Conservation (phyloP, 1,140 invertebrate species). For the Melitaea cinxia region DNA sequence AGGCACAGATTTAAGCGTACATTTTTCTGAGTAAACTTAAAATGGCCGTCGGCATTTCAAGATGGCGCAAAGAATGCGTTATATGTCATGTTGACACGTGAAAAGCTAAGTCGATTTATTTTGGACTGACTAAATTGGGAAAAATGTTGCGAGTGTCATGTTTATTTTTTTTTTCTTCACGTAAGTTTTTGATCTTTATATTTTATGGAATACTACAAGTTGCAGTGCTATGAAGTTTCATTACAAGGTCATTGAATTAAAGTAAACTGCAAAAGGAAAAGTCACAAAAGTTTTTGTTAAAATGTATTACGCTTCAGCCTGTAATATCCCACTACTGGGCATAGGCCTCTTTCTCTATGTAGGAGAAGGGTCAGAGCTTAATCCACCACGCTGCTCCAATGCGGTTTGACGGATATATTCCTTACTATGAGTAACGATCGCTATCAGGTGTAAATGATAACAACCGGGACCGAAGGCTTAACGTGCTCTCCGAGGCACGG, state of each 20-base stretch:
- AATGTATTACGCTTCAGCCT: too few species aligned
- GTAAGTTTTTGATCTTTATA: constrained; percentile 1
- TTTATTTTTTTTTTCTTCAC: constrained; percentile 18
- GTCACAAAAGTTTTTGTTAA: too few species aligned
- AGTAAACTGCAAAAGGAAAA: too few species aligned
- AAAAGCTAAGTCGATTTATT: constrained; percentile 49
- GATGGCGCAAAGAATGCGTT: constrained; percentile 37
- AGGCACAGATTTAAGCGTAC: constrained; percentile 48
- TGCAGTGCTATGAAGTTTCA: not conserved
- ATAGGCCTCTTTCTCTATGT: too few species aligned
- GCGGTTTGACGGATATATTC: too few species aligned
- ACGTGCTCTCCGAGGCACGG: too few species aligned
- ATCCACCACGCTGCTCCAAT: too few species aligned
- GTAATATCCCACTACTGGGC: too few species aligned
- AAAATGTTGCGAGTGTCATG: constrained; percentile 20
- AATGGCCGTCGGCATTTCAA: constrained; percentile 43
- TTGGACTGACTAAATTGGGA: constrained; percentile 36
- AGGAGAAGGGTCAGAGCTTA: too few species aligned
- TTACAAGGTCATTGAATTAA: not conserved
- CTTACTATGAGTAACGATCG: too few species aligned
- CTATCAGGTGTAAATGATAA: too few species aligned
- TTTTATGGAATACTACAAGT: not conserved
- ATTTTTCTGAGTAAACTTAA: constrained; percentile 50
- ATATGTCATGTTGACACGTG: constrained; percentile 46
- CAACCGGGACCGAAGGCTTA: too few species aligned